A percentile compares a stretch with the other conserved stretches of the same genome.
Evolutionary conservation across 2,113 vertebrate species (phyloP).

Genomic region (Dolichotis patagonum): DNA sequence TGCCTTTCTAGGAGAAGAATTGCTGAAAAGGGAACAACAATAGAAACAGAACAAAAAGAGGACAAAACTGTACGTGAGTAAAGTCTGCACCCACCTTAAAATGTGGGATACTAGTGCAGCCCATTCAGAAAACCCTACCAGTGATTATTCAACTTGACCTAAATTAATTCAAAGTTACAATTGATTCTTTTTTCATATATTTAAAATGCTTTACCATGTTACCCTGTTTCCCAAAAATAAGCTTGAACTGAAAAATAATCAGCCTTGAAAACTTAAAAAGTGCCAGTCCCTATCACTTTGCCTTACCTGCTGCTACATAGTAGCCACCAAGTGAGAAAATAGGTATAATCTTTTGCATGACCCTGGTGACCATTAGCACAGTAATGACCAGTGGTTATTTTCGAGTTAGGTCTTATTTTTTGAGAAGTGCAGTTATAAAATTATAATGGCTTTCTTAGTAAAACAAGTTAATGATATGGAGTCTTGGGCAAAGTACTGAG

Average conservation of each 20-base stretch:
- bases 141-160: background rate
- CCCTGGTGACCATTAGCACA: background rate
- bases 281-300: background rate
- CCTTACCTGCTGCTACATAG: background rate
- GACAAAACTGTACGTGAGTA: conserved; percentile 92
- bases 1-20: conserved; percentile 94
- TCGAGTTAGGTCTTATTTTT: background rate
- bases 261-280: background rate
- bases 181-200: background rate
- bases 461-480: background rate
- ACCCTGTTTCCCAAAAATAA: background rate
- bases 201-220: background rate
- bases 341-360: background rate
- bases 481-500: background rate
- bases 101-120: background rate
- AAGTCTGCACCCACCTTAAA: background rate
- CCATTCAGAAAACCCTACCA: background rate
- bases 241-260: background rate
- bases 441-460: conserved; percentile 6
- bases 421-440: background rate
- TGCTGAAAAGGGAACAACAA: conserved; percentile 96
- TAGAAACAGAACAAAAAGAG: conserved; percentile 94
- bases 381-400: background rate
- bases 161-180: background rate
- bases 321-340: background rate